Conservation (phyloP, 2,888 invertebrate genomes). For the Chrysolina oricalcia region DNA sequence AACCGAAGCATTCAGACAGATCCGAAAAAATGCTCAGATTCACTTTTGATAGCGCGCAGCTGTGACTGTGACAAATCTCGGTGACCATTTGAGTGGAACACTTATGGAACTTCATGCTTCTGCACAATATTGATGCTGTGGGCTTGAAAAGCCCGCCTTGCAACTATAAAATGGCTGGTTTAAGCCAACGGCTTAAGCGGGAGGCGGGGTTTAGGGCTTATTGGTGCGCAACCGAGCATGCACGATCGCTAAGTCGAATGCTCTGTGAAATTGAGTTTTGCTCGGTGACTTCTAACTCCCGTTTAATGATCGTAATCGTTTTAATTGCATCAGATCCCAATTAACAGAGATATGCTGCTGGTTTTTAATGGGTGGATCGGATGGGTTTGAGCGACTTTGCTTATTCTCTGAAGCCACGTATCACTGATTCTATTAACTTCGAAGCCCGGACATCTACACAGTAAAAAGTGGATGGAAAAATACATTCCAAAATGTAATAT, state of each 20-base stretch:
- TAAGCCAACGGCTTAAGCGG: slow-evolving; percentile 39
- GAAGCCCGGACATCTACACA: no score
- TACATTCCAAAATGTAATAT: no score
- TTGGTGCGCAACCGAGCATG: slow-evolving; percentile 47
- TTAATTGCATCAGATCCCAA: slow-evolving; percentile 30
- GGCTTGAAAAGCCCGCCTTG: slow-evolving; percentile 39
- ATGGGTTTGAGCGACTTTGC: not conserved
- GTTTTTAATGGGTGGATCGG: not conserved
- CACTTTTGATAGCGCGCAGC: slow-evolving; percentile 44
- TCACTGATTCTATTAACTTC: not conserved
- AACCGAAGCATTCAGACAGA: slow-evolving; percentile 40
- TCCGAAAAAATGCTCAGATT: slow-evolving; percentile 42
- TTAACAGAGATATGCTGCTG: slow-evolving; percentile 9
- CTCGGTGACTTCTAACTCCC: slow-evolving; percentile 38
- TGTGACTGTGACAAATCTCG: slow-evolving; percentile 62
- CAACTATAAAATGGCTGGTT: slow-evolving; percentile 52
- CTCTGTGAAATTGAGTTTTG: slow-evolving; percentile 50
- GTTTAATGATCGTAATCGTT: slow-evolving; percentile 36
- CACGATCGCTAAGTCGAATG: slow-evolving; percentile 49
- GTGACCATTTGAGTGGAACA: slow-evolving; percentile 66
- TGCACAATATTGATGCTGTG: slow-evolving; percentile 56
- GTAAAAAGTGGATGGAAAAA: no score
- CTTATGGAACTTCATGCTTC: slow-evolving; percentile 64
- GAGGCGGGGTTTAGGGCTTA: slow-evolving; percentile 39
- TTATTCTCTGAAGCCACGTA: not conserved